phyloP scores from a whole-genome alignment of 2,888 invertebrate species.

The Melieria omissa region DNA sequence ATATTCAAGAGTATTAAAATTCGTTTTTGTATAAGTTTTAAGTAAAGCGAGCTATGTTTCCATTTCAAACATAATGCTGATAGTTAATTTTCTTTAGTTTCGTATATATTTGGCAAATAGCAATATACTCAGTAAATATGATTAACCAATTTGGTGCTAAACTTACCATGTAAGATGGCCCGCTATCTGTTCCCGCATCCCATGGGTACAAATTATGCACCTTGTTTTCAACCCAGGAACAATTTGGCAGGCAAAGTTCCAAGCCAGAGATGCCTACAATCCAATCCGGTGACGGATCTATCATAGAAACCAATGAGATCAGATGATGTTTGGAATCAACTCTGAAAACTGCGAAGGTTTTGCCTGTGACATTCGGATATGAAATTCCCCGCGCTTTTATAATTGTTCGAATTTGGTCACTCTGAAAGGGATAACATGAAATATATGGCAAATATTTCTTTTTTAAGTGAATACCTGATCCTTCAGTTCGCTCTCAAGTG shows the following conservation, averaged over 20 bases:
- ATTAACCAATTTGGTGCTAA: background rate
- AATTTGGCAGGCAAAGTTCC: slow-evolving; percentile 89
- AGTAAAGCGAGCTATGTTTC: background rate
- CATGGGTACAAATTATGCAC: slow-evolving; percentile 91
- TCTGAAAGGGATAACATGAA: slow-evolving; percentile 68
- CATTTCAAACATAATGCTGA: no score
- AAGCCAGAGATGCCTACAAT: slow-evolving; percentile 92
- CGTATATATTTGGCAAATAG: no score
- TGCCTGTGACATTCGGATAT: slow-evolving; percentile 87
- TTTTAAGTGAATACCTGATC: slow-evolving; percentile 73
- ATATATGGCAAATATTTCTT: no score
- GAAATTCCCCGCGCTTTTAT: slow-evolving; percentile 95
- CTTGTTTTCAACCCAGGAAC: slow-evolving; percentile 88
- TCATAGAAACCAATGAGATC: slow-evolving; percentile 93
- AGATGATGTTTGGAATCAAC: slow-evolving; percentile 93
- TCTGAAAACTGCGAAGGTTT: slow-evolving; percentile 87
- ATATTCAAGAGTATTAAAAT: no score
- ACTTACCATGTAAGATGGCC: slow-evolving; percentile 81
- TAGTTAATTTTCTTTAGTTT: no score
- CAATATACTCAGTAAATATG: no score
- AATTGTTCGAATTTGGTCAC: slow-evolving; percentile 87
- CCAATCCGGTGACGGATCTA: slow-evolving; percentile 98
- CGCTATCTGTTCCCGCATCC: slow-evolving; percentile 96
- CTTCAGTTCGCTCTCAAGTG: slow-evolving; percentile 92
- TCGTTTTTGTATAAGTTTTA: background rate